phyloP scores from a whole-genome alignment of 2,797 vertebrate species.

The Crocidura indochinensis region DNA sequence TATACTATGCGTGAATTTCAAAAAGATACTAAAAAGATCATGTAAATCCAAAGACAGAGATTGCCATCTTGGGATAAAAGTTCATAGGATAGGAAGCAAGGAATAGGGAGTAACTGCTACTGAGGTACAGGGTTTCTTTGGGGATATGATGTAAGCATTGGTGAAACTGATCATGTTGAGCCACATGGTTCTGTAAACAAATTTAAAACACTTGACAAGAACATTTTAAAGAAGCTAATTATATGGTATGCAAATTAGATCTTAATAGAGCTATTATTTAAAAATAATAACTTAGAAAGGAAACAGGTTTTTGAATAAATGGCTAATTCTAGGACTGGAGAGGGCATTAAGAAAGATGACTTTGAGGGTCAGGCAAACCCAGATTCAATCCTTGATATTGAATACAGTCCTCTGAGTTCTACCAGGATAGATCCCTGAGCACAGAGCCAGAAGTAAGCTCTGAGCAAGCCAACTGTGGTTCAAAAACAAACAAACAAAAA shows the following conservation, averaged over 20 bases:
- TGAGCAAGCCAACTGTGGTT: too few species aligned
- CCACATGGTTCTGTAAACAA: background rate
- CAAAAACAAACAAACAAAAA: too few species aligned
- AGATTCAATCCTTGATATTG: too few species aligned
- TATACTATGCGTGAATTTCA: background rate
- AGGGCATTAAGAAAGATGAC: background rate
- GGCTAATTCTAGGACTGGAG: slow-evolving; percentile 2
- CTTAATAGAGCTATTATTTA: background rate
- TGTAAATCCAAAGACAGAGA: slow-evolving; percentile 16
- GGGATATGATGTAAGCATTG: background rate
- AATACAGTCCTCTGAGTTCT: too few species aligned
- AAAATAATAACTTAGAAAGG: background rate
- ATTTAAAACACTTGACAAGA: background rate
- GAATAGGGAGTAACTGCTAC: background rate
- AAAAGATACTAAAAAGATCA: background rate
- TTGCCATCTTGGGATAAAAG: background rate
- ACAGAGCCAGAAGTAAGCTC: too few species aligned
- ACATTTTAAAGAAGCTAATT: slow-evolving; percentile 23
- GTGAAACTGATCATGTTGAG: background rate
- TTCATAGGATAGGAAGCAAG: too few species aligned
- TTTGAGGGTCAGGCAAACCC: too few species aligned
- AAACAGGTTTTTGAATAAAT: background rate
- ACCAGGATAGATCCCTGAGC: too few species aligned
- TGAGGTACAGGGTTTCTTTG: background rate
- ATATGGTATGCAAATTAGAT: background rate